Percentiles rank a stretch among this genome's conserved stretches.
These are phyloP conservation scores for Daphoenositta chrysoptera DNA, from an alignment of 2,113 vertebrate species.

Conservation along the genomic window DNA sequence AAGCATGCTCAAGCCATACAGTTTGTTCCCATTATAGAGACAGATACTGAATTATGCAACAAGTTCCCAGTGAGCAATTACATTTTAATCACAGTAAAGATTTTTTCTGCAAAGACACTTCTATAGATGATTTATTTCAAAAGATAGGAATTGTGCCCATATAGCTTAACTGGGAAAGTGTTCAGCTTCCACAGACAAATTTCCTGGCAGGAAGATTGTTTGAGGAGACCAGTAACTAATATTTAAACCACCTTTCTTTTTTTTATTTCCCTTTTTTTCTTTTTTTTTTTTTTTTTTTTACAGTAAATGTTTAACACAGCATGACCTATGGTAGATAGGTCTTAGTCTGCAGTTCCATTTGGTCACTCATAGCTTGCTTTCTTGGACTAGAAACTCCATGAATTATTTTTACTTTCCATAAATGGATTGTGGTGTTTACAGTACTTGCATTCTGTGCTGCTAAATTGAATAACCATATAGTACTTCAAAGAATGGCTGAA, in stretches of 20 bases:
- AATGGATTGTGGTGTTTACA: slow-evolving; percentile 39
- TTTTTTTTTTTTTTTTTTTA: not conserved
- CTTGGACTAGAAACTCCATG: not conserved
- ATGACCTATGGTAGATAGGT: not conserved
- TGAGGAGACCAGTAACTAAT: not conserved
- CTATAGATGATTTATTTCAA: slow-evolving; percentile 26
- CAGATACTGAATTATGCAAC: slow-evolving; percentile 45
- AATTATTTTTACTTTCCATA: slow-evolving; percentile 27
- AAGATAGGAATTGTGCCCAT: not conserved
- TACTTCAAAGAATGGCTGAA: slow-evolving; percentile 14
- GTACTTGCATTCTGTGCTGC: not conserved
- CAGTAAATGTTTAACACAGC: not conserved
- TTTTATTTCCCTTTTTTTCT: too few relatives aligned
- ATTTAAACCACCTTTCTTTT: not conserved
- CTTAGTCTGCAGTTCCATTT: not conserved
- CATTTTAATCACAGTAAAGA: slow-evolving; percentile 42
- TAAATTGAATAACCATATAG: not conserved
- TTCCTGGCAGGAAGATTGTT: slow-evolving; percentile 15
- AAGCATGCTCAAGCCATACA: slow-evolving; percentile 22
- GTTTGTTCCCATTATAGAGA: slow-evolving; percentile 38
- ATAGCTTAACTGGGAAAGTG: not conserved
- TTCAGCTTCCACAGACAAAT: not conserved
- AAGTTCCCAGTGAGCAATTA: slow-evolving; percentile 39
- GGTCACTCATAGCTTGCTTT: not conserved
- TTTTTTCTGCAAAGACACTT: slow-evolving; percentile 16